A percentile compares a stretch with the other conserved stretches of the same genome.
phyloP scores from a whole-genome alignment of 2,113 vertebrate species.

The Cebidichthys violaceus region DNA sequence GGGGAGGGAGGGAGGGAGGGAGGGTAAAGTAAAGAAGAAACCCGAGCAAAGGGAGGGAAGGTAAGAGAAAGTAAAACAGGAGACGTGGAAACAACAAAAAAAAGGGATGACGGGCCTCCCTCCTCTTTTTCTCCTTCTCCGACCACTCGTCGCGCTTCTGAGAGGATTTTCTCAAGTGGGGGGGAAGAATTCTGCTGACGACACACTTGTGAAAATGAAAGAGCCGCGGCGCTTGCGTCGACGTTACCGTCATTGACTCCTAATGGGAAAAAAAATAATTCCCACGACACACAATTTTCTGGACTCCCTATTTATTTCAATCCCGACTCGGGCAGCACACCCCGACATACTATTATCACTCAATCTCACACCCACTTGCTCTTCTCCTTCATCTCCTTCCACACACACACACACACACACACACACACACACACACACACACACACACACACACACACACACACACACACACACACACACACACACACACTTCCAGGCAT shows the following conservation, averaged over 20 bases:
- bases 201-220: slow-evolving; percentile 60
- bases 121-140: neutral
- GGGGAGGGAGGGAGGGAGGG: neutral
- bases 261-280: slow-evolving; percentile 46
- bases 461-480: neutral
- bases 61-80: neutral
- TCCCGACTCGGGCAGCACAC: slow-evolving; percentile 3
- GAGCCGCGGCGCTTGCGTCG: slow-evolving; percentile 19
- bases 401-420: neutral
- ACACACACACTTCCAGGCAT: neutral
- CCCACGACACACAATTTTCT: slow-evolving; percentile 29
- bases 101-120: neutral
- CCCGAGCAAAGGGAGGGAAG: neutral
- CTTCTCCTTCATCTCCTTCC: neutral
- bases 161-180: slow-evolving; percentile 61
- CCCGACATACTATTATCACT: slow-evolving; percentile 36
- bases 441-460: neutral
- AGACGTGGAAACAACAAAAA: neutral
- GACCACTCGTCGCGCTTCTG: neutral
- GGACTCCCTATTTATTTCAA: slow-evolving; percentile 35
- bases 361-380: slow-evolving; percentile 41
- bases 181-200: slow-evolving; percentile 60
- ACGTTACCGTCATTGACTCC: slow-evolving; percentile 49
- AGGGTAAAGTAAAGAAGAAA: neutral
- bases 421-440: neutral